Base-by-base conservation (phyloP, 2,797 vertebrate species). In the Petrocephalus sullivani region DNA sequence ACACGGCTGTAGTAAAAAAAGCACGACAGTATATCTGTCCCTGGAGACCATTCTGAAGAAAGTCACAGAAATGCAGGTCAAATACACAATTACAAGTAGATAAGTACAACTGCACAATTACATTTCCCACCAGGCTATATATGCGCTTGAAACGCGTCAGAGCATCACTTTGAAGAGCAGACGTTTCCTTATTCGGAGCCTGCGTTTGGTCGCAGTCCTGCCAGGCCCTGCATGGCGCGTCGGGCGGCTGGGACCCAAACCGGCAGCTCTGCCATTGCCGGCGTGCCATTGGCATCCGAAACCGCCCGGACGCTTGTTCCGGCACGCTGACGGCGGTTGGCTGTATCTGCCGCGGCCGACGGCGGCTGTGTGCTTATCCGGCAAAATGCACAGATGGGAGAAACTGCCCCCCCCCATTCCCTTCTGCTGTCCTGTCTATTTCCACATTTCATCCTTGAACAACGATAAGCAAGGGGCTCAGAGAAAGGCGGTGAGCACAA, bases 371-470 rank as follows among this genome's bases (percentile, higher is more conserved):
- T 2, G 19, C 78, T 87, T 67, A 58, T 23, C 81, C 67, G 23
- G 60, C 23, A 54, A 21, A 87, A 83, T 21, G 53, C 49, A 87
- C 88, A 85, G 23, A 49, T 78, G 87, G 54, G 16, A 81, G 85
- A 89, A 54, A 33, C 21, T 8, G 37, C 6, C 1, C 9, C 64
- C 82, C 85, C 46, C 75, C 57, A 12, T 46, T 64, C 4, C 4
- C 37, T 86, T 89, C 46, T 54, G 81, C 81, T 28, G 81, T 89
- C 89, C 85, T 86, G 23, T 64, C 56, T 92, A 75, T 90, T 92
- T 90, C 90, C 56, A 85, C 10, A 8, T 75, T 90, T 87, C 83
- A 90, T 91, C 90, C 90, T 90, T 91, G 89, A 90, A 61, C 87
- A 56, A 81, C 46, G 86, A 71, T 90, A 87, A 90, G 84, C 83